Evolutionary conservation across 2,888 invertebrate genomes (phyloP).

Genomic region (Monopis laevigella): DNA sequence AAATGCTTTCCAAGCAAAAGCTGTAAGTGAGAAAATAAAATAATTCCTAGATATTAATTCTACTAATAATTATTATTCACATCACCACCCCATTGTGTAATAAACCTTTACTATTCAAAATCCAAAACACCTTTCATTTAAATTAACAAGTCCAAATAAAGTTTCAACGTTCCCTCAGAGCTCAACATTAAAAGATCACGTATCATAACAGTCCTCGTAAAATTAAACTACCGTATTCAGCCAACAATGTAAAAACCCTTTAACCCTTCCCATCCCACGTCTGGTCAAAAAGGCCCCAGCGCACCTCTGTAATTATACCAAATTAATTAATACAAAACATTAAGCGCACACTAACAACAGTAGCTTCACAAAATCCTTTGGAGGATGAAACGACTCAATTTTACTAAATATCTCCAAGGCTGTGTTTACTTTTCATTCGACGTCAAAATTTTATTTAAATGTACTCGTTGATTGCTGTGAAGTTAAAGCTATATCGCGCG

Average conservation of each 20-base stretch:
- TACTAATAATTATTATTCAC: too few species aligned
- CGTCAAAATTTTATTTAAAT: constrained; percentile 16
- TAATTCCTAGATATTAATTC: too few species aligned
- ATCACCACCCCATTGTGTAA: too few species aligned
- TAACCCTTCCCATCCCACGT: constrained; percentile 23
- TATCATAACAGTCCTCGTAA: constrained; percentile 9
- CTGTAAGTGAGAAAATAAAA: too few species aligned
- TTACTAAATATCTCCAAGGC: constrained; percentile 43
- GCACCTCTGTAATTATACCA: constrained; percentile 45
- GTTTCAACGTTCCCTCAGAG: constrained; percentile 6
- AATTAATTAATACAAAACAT: constrained; percentile 61
- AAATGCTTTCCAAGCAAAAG: too few species aligned
- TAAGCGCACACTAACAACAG: constrained; percentile 28
- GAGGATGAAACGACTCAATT: constrained; percentile 38
- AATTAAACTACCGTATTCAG: too few species aligned
- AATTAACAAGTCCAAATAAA: constrained; percentile 1
- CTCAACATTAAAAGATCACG: constrained; percentile 8
- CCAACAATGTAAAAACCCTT: constrained; percentile 34
- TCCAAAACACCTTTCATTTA: constrained; percentile 5
- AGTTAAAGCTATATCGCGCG: too few species aligned
- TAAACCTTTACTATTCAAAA: background rate
- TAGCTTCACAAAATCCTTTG: constrained; percentile 54
- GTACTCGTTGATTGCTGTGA: too few species aligned
- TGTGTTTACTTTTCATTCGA: constrained; percentile 61
- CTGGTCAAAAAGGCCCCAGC: constrained; percentile 11